Base-by-base conservation (phyloP, 2,888 invertebrate species). In the Ecliptopera silaceata region DNA sequence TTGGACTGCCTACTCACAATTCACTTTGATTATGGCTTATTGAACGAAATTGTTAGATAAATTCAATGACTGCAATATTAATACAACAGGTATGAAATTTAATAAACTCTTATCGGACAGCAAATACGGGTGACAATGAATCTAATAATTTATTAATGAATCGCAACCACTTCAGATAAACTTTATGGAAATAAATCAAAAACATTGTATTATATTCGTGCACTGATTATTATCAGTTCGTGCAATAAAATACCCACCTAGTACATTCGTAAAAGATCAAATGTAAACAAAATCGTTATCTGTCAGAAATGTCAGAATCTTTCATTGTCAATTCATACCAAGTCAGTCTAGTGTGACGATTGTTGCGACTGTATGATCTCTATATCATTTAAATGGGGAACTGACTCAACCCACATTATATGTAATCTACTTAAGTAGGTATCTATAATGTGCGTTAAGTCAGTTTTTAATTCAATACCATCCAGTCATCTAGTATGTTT, bases 91-190 rank as follows among this genome's bases (percentile, higher is more conserved):
- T 75, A 71, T 77, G 75, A 82, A 86, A 84, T 84, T 87, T 88
- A 89, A 88, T 89, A 87, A 84, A 79, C 75, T 72, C 64, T 79
- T 89, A 89, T 88, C 88, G 66, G 66, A 77, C 70, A 78, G 70
- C 77, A 79, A 82, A 83, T 78, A 80, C 75, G 74, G 74, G 79
- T 72, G 75, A 73, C 74, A 70, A 69, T 66, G 68, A 72, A 78
- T 72, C 72, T 76, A 82, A 80, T 82, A 80, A 85, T 82, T 80
- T 75, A 75, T 77, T 75, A 82, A 80, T 81, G 72, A 80, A 82
- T 77, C 74, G 75, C 66, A 70, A 66, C 65, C 78, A 84, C 85
- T 85, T 69, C 62, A 79, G 56, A 68, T 70, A 75, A 70, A 56
- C 10, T 44, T 39, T 52, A 17, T 46, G 20, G 17, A 43, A 45